phyloP scores from a whole-genome alignment of 35 echinoderm and acorn worm species.

The Strongylocentrotus purpuratus region DNA sequence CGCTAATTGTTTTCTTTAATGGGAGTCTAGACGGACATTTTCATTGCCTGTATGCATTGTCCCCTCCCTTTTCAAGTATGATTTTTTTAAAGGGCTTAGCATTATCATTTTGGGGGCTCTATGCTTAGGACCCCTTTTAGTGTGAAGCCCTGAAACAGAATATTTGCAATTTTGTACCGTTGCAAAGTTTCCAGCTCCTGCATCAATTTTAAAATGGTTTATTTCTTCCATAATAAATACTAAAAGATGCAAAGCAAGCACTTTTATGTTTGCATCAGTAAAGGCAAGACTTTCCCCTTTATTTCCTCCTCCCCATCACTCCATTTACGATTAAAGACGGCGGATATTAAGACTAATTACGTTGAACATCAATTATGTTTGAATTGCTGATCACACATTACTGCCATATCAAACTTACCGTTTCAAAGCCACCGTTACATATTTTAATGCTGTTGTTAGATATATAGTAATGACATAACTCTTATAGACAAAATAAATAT shows the following conservation, averaged over 20 bases:
- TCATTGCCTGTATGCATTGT: no score
- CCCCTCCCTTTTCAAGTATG: no score
- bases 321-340: background rate
- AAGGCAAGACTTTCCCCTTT: background rate
- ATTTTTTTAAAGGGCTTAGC: no score
- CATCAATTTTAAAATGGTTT: background rate
- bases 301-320: background rate
- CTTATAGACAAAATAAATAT: background rate
- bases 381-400: background rate
- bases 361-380: no score
- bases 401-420: background rate
- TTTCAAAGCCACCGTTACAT: background rate
- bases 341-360: background rate
- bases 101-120: no score
- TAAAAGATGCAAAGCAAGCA: background rate
- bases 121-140: no score
- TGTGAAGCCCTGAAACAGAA: background rate
- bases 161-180: background rate
- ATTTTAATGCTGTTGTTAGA: background rate
- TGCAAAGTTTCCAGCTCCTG: background rate
- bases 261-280: background rate
- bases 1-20: no score
- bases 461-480: background rate
- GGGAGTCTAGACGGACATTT: no score
- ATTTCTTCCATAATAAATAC: background rate